A percentile compares a stretch with the other conserved stretches of the same genome.
These are phyloP conservation scores for Scomber colias DNA, from an alignment of 2,113 vertebrate genomes.

Conservation along the genomic window DNA sequence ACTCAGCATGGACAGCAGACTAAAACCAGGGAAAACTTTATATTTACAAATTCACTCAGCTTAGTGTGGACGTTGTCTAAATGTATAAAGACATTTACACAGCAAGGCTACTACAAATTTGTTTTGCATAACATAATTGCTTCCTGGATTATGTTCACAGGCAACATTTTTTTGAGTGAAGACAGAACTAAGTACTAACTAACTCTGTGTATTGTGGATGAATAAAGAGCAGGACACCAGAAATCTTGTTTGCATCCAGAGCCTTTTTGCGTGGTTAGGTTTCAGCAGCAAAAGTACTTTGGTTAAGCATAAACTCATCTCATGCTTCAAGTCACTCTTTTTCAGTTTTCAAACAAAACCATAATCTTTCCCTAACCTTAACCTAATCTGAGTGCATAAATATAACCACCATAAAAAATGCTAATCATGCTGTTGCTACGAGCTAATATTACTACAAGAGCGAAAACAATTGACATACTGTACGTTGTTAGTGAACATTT, in stretches of 20 bases:
- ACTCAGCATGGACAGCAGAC: no score
- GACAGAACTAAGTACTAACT: background rate
- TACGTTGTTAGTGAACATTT: no score
- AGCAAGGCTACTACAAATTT: background rate
- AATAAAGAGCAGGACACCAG: background rate
- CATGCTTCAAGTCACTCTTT: no score
- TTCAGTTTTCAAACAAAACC: background rate
- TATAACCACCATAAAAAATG: slow-evolving; percentile 9
- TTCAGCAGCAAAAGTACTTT: background rate
- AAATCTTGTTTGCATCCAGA: background rate
- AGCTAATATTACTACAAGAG: background rate
- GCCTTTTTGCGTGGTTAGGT: background rate
- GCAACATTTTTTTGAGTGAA: background rate
- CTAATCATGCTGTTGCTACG: background rate
- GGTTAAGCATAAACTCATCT: background rate
- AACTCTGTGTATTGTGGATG: background rate
- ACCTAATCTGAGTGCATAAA: background rate
- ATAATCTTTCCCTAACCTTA: background rate
- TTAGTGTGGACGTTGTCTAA: no score
- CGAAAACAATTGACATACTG: background rate
- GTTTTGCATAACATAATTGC: slow-evolving; percentile 1
- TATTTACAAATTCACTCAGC: no score
- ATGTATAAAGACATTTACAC: no score
- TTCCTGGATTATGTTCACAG: background rate
- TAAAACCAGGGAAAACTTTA: no score